Evolutionary conservation across 2,113 vertebrate genomes (phyloP), one percentile per base, ranked within the genome.

Genomic region (Hippocampus comes): DNA sequence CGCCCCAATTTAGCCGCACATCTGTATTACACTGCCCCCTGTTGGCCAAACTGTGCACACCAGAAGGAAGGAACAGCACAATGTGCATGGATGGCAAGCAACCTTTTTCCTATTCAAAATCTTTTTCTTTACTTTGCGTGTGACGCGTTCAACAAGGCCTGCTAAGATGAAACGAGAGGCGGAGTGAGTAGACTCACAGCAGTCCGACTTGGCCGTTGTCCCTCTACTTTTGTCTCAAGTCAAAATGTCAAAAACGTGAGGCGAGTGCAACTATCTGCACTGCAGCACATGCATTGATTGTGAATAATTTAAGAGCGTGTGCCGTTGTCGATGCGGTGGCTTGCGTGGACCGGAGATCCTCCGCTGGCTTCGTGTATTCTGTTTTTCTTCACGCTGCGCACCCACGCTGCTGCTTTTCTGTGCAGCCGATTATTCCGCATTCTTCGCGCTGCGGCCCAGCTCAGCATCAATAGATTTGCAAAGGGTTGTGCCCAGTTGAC

Each of bases 211-310:
- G 17, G 18, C 18, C 2, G 17, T 1, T 61, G 25, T 61, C 5
- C 25, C 14, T 61, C 15, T 9, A 61, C 59, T 61, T 61, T 34
- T 61, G 25, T 34, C 15, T 5, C 8, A 34, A 61, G 17, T 30
- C 5, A 17, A 2, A 61, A 30, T 61, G 27, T 9, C 9, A 61
- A 34, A 61, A 61, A 61, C 14, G 27, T 30, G 57, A 23, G 53
- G 53, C 11, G 25, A 60, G 57, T 60, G 57, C 23, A 30, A 7
- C 14, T 17, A 34, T 61, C 59, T 20, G 59, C 84, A 73, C 68
- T 70, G 72, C 56, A 68, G 83, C 73, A 73, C 79, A 78, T 71
- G 76, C 59, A 71, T 84, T 81, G 85, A 85, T 86, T 73, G 71
- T 85, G 79, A 85, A 86, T 87, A 74, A 81, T 84, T 86, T 70